Percentiles rank a stretch among this genome's conserved stretches.
Conservation (phyloP, 2,113 vertebrate species). For the Carlito syrichta region DNA sequence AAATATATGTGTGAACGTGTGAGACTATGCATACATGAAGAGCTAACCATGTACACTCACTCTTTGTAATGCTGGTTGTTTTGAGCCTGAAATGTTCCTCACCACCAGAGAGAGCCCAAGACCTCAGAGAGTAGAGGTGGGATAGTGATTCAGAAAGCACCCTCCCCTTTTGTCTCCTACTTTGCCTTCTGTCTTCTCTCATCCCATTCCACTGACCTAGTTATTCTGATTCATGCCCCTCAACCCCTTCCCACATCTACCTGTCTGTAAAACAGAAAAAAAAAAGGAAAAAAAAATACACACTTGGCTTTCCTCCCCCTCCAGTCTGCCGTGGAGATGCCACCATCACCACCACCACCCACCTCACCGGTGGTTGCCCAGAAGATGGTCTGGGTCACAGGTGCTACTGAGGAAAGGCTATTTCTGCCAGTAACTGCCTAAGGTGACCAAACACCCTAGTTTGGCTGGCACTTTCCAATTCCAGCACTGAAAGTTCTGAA, state of each 20-base stretch:
- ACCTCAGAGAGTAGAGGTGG: background rate
- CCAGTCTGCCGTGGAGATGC: slow-evolving; percentile 9
- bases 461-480: background rate
- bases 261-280: background rate
- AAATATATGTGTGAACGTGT: background rate
- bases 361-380: slow-evolving; percentile 1
- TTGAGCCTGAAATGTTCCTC: background rate
- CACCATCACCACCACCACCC: too few species aligned
- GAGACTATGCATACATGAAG: background rate
- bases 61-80: background rate
- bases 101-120: background rate
- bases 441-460: background rate
- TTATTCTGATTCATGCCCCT: background rate
- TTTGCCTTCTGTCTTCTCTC: background rate
- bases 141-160: background rate
- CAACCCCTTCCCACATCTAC: background rate
- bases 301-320: background rate
- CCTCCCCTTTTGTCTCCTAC: background rate
- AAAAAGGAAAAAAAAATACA: slow-evolving; percentile 15
- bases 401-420: background rate
- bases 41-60: background rate
- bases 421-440: background rate
- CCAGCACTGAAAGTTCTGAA: background rate
- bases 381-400: slow-evolving; percentile 6
- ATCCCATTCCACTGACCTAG: background rate